Base-by-base conservation (phyloP, 2,888 invertebrate species). In the Hypolimnas misippus region DNA sequence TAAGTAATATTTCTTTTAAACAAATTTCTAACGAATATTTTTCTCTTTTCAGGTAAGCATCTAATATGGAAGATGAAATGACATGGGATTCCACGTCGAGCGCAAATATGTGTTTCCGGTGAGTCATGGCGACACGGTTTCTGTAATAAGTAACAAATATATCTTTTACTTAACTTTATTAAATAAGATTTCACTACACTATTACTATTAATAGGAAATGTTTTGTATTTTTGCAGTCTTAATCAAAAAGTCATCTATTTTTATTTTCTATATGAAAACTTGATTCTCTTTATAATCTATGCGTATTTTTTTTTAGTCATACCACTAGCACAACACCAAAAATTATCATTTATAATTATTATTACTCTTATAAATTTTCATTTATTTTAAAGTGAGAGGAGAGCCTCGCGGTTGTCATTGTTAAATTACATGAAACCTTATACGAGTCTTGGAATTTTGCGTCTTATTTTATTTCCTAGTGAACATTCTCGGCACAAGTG, bases 31-130 rank as follows among this genome's bases (percentile, higher is more conserved):
- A 61, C 57, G 57, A 61, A 44, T 17, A 31, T 16, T 35, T 61
- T 60, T 25, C 51, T 57, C 50, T 57, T 62, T 65, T 29, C 66
- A 64, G 66, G 66, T 66, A 66, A 66, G 59, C 49, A 29, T 33
- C 49, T 21, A 38, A 19, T 21, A 14, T 50, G 49, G 49, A 17
- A 49, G 46, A 17, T 19, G 42, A 38, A 35, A 38, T 53, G 44
- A 44, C 57, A 33, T 33, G 33, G 7, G 17, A 19, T 50, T 21
- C 17, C 46, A 38, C n/a, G n/a, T n/a, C n/a, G n/a, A n/a, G n/a
- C n/a, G n/a, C n/a, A n/a, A n/a, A n/a, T n/a, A 33, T 21, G 50
- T 54, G 40, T 51, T 58, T 66, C 64, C 58, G 61, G 66, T 66
- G 63, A 64, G 50, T 56, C 52, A 65, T 5, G 21, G 17, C 17